A percentile compares a stretch with the other conserved stretches of the same genome.
Evolutionary conservation across 2,797 vertebrate genomes (phyloP).

Genomic region (Anguilla marmorata): DNA sequence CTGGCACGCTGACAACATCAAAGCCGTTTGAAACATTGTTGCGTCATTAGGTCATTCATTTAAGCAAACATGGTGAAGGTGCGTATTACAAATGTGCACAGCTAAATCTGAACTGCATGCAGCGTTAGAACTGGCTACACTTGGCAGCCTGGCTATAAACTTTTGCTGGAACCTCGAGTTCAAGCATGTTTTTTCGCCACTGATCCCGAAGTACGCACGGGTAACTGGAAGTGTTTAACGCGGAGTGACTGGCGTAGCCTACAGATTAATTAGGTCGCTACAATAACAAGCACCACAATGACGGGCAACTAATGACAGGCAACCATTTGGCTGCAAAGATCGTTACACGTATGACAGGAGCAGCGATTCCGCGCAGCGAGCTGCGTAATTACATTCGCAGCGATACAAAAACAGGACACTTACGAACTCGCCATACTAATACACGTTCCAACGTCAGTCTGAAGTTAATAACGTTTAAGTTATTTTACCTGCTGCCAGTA

Average conservation of each 20-base stretch:
- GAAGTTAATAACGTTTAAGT: slow-evolving; percentile 39
- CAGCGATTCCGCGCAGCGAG: not conserved
- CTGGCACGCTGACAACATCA: not conserved
- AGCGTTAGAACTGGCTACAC: not conserved
- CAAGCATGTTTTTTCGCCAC: not conserved
- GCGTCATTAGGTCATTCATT: slow-evolving; percentile 23
- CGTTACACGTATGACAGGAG: not conserved
- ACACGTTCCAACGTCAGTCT: not conserved
- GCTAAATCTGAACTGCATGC: not conserved
- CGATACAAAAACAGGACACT: slow-evolving; percentile 21
- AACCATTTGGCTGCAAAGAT: not conserved
- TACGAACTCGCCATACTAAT: not conserved
- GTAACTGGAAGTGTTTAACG: not conserved
- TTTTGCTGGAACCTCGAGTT: not conserved
- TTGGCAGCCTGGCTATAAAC: not conserved
- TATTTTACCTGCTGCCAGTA: slow-evolving; percentile 98
- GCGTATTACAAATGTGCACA: not conserved
- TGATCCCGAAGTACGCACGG: not conserved
- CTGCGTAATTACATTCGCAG: not conserved
- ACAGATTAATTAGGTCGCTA: not conserved
- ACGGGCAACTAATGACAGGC: not conserved
- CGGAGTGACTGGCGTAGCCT: not conserved
- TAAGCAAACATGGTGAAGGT: not conserved
- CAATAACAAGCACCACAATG: not conserved
- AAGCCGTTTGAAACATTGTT: slow-evolving; percentile 26